phyloP scores from a whole-genome alignment of 2,888 invertebrate species.

The Ariolimax columbianus region DNA sequence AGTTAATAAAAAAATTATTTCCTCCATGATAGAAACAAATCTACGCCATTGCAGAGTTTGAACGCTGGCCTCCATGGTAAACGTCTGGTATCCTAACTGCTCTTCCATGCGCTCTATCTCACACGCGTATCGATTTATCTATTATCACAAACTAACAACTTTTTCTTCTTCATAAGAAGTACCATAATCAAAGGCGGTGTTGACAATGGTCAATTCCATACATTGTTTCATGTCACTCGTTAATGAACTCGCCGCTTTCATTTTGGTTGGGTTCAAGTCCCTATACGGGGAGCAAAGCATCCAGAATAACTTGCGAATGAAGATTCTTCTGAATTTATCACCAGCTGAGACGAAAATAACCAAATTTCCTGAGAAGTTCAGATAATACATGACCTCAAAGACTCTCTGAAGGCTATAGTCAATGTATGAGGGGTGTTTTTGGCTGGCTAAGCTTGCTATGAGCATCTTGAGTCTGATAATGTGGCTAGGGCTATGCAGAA shows the following conservation, averaged over 20 bases:
- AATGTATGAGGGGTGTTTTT: neutral
- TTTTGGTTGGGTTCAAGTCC: neutral
- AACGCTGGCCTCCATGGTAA: too few relatives aligned
- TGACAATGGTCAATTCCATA: constrained; percentile 8
- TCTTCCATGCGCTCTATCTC: too few relatives aligned
- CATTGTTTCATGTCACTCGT: neutral
- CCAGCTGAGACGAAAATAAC: constrained; percentile 51
- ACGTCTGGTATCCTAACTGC: too few relatives aligned
- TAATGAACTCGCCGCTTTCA: neutral
- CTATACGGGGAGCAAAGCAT: neutral
- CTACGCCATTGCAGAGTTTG: too few relatives aligned
- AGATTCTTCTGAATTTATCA: constrained; percentile 49
- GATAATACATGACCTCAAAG: constrained; percentile 52
- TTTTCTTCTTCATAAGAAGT: neutral
- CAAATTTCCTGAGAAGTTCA: constrained; percentile 53
- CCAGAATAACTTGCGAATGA: neutral
- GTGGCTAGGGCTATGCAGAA: constrained; percentile 65
- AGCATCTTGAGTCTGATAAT: constrained; percentile 57
- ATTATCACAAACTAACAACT: neutral
- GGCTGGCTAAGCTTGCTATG: constrained; percentile 15
- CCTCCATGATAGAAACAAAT: too few relatives aligned
- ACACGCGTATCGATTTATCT: too few relatives aligned
- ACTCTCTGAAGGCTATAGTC: constrained; percentile 50
- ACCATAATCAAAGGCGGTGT: constrained; percentile 4
- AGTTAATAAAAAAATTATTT: too few relatives aligned